phyloP scores from a whole-genome alignment of 2,888 invertebrate genomes.

The Sphaerophoria taeniata region DNA sequence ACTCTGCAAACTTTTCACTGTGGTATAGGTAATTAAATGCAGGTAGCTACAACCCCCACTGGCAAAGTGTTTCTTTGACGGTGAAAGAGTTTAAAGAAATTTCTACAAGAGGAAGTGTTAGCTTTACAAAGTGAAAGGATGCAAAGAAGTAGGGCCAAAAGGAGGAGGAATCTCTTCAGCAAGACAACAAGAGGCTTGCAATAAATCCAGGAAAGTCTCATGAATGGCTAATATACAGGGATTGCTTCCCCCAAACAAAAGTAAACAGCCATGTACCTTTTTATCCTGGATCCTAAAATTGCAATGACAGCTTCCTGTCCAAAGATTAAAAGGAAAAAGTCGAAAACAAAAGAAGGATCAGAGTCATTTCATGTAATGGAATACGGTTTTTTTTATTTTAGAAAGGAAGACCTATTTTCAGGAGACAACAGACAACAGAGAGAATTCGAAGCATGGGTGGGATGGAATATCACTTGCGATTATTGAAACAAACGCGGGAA shows the following conservation, averaged over 20 bases:
- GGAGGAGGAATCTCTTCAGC: constrained; percentile 17
- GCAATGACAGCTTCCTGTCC: constrained; percentile 38
- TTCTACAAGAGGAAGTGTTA: constrained; percentile 39
- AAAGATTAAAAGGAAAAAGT: constrained; percentile 42
- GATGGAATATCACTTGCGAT: constrained; percentile 57
- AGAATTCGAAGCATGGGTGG: constrained; percentile 34
- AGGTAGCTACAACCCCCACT: constrained; percentile 29
- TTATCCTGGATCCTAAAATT: constrained; percentile 20
- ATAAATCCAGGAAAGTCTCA: constrained; percentile 30
- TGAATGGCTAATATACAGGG: constrained; percentile 59
- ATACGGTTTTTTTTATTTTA: constrained; percentile 40
- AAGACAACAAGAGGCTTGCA: background rate
- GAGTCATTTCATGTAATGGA: constrained; percentile 63
- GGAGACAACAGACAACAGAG: constrained; percentile 32
- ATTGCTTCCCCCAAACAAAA: constrained; percentile 1
- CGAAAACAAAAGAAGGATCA: constrained; percentile 59
- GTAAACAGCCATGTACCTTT: constrained; percentile 28
- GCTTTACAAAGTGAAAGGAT: constrained; percentile 39
- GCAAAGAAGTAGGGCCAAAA: background rate
- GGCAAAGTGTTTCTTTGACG: constrained; percentile 40
- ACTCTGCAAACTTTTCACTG: constrained; percentile 19
- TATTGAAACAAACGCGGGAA: constrained; percentile 54
- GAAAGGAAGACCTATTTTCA: constrained; percentile 63
- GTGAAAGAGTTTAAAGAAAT: constrained; percentile 30
- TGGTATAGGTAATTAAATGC: constrained; percentile 67